A percentile compares a stretch with the other conserved stretches of the same genome.
These are phyloP conservation scores for Drosophila teissieri DNA, from an alignment of 1,140 invertebrate genomes.

Conservation along the genomic window DNA sequence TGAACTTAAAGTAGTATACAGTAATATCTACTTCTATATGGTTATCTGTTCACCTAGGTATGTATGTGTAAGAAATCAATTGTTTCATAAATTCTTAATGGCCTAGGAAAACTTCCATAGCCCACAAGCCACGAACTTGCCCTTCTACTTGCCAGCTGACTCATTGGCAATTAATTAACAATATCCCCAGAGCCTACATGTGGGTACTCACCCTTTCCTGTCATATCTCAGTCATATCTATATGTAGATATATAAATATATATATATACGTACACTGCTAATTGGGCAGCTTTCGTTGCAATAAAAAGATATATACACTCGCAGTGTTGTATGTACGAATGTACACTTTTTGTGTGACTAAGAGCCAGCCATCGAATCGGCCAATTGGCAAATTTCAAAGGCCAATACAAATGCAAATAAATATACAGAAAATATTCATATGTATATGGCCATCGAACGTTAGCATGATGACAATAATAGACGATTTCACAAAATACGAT, in stretches of 20 bases:
- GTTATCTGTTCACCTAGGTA: neutral
- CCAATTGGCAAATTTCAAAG: constrained; percentile 72
- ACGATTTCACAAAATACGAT: constrained; percentile 79
- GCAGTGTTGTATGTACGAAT: constrained; percentile 8
- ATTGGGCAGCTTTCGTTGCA: constrained; percentile 78
- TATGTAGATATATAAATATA: constrained; percentile 2
- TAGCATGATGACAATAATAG: constrained; percentile 82
- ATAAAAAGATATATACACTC: constrained; percentile 67
- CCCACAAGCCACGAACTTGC: constrained; percentile 21
- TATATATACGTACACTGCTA: constrained; percentile 50
- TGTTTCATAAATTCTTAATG: neutral
- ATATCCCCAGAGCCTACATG: constrained; percentile 39
- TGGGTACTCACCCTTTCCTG: constrained; percentile 9
- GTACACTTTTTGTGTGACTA: constrained; percentile 63
- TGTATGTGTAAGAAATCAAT: constrained; percentile 5
- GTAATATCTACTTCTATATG: no score
- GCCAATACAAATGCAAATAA: constrained; percentile 66
- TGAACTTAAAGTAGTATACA: no score
- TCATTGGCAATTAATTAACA: constrained; percentile 75
- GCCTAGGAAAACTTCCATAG: constrained; percentile 1
- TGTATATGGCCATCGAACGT: constrained; percentile 66
- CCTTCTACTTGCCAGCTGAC: constrained; percentile 52
- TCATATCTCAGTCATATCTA: constrained; percentile 35
- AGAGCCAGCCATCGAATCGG: constrained; percentile 48
- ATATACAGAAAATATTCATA: constrained; percentile 41